Conservation (phyloP, 2,888 invertebrate species). For the Macrosoma leucophasiata region DNA sequence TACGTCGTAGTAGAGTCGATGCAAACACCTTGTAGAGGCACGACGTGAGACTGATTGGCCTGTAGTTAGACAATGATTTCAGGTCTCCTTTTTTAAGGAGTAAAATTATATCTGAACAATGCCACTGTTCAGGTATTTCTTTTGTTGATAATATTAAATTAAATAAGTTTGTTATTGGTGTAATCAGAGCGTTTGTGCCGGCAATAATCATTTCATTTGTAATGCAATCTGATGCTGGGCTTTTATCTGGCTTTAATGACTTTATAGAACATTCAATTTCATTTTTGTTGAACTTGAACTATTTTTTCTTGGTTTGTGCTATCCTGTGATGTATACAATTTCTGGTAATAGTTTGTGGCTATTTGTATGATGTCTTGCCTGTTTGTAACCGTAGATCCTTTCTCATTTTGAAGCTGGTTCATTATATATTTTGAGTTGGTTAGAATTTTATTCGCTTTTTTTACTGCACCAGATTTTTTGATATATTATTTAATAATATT, state of each 20-base stretch:
- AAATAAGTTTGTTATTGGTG: too few relatives aligned
- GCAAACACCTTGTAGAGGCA: too few relatives aligned
- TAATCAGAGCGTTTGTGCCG: not conserved
- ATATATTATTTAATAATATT: slow-evolving; percentile 4
- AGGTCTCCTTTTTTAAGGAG: too few relatives aligned
- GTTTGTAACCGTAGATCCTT: too few relatives aligned
- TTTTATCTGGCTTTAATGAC: not conserved
- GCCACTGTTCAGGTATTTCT: too few relatives aligned
- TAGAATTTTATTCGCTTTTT: slow-evolving; percentile 1
- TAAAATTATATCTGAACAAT: too few relatives aligned
- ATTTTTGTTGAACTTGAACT: not conserved
- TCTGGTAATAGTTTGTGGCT: slow-evolving; percentile 1
- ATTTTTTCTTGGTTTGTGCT: not conserved
- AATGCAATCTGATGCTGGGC: too few relatives aligned
- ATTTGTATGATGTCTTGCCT: too few relatives aligned
- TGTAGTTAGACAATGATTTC: too few relatives aligned
- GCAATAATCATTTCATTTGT: not conserved
- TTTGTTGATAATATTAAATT: too few relatives aligned
- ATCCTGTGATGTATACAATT: not conserved
- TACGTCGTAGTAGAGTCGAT: too few relatives aligned
- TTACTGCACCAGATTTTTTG: slow-evolving; percentile 4
- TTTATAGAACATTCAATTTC: not conserved
- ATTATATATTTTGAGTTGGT: slow-evolving; percentile 1
- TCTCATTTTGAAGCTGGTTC: slow-evolving; percentile 1
- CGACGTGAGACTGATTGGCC: too few relatives aligned